Conservation (phyloP, 2,113 vertebrate genomes). For the Ctenomys sociabilis region DNA sequence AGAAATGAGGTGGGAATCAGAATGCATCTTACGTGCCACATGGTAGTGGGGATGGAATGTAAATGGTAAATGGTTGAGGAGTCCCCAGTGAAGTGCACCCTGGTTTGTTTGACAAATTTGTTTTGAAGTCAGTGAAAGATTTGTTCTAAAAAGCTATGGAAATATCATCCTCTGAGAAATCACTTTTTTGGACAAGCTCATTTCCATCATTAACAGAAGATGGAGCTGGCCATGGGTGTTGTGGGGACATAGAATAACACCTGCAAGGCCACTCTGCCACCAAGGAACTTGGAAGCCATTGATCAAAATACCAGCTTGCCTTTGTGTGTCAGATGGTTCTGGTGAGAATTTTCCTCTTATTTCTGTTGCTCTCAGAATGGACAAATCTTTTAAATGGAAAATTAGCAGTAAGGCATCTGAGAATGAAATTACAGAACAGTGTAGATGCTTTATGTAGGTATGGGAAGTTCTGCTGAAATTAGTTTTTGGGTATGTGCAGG, state of each 20-base stretch:
- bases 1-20: conserved; percentile 24
- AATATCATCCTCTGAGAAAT: conserved; percentile 33
- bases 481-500: background rate
- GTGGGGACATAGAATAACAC: background rate
- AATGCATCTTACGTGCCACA: background rate
- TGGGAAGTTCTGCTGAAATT: too few species aligned
- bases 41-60: background rate
- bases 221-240: background rate
- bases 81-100: background rate
- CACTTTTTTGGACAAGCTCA: background rate
- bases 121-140: conserved; percentile 29
- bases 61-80: background rate
- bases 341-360: background rate
- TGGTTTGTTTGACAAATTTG: background rate
- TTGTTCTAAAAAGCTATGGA: conserved; percentile 29
- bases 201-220: conserved; percentile 8
- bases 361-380: background rate
- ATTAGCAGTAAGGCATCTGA: background rate
- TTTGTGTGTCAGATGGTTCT: background rate
- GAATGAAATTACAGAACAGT: background rate
- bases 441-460: background rate
- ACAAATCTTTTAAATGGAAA: conserved; percentile 2
- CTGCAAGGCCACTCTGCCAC: background rate
- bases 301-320: background rate
- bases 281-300: background rate